Conservation (phyloP, 2,888 invertebrate genomes). For the Tachina fera region DNA sequence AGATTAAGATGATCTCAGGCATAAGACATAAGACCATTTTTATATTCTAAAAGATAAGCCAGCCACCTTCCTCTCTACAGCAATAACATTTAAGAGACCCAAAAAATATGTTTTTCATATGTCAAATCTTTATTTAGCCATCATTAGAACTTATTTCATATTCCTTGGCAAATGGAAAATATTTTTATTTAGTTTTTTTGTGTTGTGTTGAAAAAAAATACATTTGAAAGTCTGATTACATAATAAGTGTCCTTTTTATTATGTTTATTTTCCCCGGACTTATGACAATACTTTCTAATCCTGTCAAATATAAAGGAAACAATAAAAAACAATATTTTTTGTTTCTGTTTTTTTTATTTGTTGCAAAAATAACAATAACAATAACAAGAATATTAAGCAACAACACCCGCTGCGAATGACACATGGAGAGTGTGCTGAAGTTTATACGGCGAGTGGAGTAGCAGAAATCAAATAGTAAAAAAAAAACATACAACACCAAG, state of each 20-base stretch:
- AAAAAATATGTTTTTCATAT: constrained; percentile 34
- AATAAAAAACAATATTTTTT: constrained; percentile 70
- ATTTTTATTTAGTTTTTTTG: constrained; percentile 8
- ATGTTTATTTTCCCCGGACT: constrained; percentile 62
- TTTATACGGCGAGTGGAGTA: constrained; percentile 5
- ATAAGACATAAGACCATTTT: background rate
- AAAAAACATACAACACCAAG: constrained; percentile 41
- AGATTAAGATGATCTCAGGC: constrained; percentile 9
- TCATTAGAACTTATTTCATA: constrained; percentile 16
- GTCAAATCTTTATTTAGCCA: constrained; percentile 20
- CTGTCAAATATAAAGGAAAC: constrained; percentile 68
- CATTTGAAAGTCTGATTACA: constrained; percentile 66
- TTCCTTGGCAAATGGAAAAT: constrained; percentile 19
- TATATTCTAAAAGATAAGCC: background rate
- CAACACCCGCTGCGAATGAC: constrained; percentile 69
- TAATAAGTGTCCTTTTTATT: constrained; percentile 69
- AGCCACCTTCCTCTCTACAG: background rate
- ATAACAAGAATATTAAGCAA: constrained; percentile 40
- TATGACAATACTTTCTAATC: constrained; percentile 68
- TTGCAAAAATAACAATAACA: constrained; percentile 54
- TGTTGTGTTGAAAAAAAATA: background rate
- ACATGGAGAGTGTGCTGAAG: constrained; percentile 63
- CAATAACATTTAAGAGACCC: background rate
- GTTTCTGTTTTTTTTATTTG: background rate
- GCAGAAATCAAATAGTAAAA: constrained; percentile 26